Evolutionary conservation across 2,113 vertebrate species (phyloP).

Genomic region (Ailurus styani): DNA sequence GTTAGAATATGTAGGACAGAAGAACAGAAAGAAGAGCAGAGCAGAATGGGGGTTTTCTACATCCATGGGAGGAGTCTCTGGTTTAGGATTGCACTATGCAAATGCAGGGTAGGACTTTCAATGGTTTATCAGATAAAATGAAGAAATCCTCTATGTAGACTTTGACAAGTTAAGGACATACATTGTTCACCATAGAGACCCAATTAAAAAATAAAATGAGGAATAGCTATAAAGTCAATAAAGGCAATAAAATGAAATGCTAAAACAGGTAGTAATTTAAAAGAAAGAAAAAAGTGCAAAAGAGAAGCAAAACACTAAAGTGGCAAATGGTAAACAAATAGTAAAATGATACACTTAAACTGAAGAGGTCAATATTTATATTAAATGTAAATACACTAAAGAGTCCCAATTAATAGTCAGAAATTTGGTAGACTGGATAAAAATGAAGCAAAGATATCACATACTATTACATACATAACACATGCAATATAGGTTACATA

Average conservation of each 20-base stretch:
- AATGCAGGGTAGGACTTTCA: neutral
- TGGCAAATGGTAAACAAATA: neutral
- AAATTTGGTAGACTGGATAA: neutral
- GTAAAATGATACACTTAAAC: neutral
- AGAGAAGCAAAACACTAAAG: neutral
- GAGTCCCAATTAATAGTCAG: neutral
- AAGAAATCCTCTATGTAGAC: neutral
- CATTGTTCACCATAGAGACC: neutral
- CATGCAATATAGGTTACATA: neutral
- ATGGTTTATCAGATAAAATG: neutral
- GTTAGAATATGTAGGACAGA: neutral
- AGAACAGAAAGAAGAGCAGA: neutral
- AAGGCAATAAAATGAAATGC: neutral
- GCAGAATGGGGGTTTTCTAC: neutral
- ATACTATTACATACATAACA: too few relatives aligned
- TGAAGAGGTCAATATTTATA: neutral
- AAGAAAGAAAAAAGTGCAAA: neutral
- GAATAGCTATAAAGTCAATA: neutral
- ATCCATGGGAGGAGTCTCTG: neutral
- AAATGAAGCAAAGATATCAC: neutral
- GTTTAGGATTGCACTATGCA: rapidly evolving
- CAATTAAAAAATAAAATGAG: neutral
- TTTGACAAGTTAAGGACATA: neutral
- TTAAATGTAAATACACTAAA: neutral
- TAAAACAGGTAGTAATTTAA: neutral